These are phyloP conservation scores for Rhynchotus rufescens DNA, from an alignment of 2,797 vertebrate species.

Conservation along the genomic window DNA sequence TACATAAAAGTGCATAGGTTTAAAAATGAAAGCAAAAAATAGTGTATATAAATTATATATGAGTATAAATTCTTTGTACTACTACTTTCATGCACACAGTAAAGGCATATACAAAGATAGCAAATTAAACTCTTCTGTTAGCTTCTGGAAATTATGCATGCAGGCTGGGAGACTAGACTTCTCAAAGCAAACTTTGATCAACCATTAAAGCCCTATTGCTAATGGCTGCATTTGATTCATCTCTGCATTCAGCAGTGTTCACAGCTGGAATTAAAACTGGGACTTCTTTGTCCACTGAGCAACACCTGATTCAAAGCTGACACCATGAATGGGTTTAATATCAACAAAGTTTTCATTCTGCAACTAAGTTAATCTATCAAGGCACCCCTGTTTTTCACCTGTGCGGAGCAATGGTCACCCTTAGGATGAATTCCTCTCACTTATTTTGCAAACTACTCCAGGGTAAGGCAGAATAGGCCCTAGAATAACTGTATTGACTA, in stretches of 20 bases:
- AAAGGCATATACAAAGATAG: background rate
- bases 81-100: background rate
- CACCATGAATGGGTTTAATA: background rate
- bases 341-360: background rate
- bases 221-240: background rate
- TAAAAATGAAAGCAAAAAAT: background rate
- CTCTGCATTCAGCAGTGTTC: background rate
- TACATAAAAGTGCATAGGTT: background rate
- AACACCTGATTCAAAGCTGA: background rate
- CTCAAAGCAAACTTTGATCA: slow-evolving; percentile 15
- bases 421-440: background rate
- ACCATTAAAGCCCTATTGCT: background rate
- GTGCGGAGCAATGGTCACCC: background rate
- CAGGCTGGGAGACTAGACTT: background rate
- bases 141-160: background rate
- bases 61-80: background rate
- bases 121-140: background rate
- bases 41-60: background rate
- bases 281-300: background rate
- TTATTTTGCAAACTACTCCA: background rate
- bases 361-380: background rate
- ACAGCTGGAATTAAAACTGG: background rate
- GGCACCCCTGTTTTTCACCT: background rate
- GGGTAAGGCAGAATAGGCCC: background rate
- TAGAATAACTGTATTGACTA: background rate